A percentile compares a stretch with the other conserved stretches of the same genome.
These are phyloP conservation scores for Lanius collurio DNA, from an alignment of 2,113 vertebrate species.

Conservation along the genomic window DNA sequence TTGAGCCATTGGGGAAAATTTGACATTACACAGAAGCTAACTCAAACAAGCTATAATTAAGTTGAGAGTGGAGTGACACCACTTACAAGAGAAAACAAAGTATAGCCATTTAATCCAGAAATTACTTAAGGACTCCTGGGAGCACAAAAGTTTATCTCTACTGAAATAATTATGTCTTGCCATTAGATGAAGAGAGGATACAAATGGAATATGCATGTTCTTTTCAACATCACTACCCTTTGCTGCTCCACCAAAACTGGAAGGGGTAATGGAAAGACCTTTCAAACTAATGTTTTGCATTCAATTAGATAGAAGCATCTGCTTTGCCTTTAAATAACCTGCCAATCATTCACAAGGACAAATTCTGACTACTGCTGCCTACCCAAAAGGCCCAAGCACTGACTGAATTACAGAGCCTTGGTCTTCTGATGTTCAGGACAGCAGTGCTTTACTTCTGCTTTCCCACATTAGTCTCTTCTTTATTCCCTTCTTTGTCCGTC, in stretches of 20 bases:
- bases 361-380: neutral
- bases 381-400: neutral
- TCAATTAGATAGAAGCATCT: conserved; percentile 22
- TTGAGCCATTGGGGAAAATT: conserved; percentile 78
- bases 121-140: conserved; percentile 68
- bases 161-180: conserved; percentile 52
- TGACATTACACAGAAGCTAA: conserved; percentile 81
- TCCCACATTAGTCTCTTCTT: neutral
- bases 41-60: conserved; percentile 85
- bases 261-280: neutral
- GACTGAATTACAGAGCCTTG: neutral
- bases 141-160: conserved; percentile 20
- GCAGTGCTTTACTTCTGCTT: neutral
- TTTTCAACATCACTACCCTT: conserved; percentile 48
- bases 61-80: conserved; percentile 78
- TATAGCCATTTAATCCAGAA: conserved; percentile 64
- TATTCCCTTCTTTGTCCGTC: neutral
- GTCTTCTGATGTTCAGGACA: neutral
- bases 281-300: conserved; percentile 33
- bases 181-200: conserved; percentile 14
- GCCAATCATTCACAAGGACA: conserved; percentile 11
- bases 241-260: neutral
- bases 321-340: conserved; percentile 42
- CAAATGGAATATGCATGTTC: conserved; percentile 56
- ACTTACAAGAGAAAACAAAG: conserved; percentile 72